A percentile compares a stretch with the other conserved stretches of the same genome.
Conservation (phyloP, 2,797 vertebrate species). For the Anabacerthia variegaticeps region DNA sequence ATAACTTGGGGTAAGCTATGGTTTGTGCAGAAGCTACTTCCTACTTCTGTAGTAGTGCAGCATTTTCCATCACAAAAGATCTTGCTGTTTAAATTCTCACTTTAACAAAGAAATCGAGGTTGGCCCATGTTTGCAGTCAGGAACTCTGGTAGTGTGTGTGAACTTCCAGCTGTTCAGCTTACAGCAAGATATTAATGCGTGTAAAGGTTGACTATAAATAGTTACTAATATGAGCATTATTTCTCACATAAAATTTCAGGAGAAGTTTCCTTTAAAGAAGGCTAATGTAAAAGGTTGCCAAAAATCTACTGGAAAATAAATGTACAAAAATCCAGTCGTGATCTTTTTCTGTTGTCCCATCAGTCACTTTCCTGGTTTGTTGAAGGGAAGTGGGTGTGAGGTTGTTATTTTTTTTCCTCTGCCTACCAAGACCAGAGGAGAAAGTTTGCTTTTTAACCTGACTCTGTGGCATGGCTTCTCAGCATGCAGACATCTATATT, state of each 20-base stretch:
- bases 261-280: background rate
- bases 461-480: background rate
- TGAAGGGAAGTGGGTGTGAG: background rate
- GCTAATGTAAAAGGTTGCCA: background rate
- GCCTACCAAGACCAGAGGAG: background rate
- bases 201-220: background rate
- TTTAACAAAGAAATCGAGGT: background rate
- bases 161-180: background rate
- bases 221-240: background rate
- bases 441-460: background rate
- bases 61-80: background rate
- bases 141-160: background rate
- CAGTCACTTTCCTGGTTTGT: background rate
- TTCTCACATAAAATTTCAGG: background rate
- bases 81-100: background rate
- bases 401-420: background rate
- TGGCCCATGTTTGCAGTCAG: background rate
- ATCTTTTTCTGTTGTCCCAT: background rate
- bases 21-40: background rate
- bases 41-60: background rate
- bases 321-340: background rate
- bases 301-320: background rate
- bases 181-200: rapidly evolving
- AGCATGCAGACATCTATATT: background rate
- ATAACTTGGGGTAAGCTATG: background rate